Percentiles rank a stretch among this genome's conserved stretches.
phyloP scores from a whole-genome alignment of 1,140 invertebrate genomes.

The Calycopis cecrops region DNA sequence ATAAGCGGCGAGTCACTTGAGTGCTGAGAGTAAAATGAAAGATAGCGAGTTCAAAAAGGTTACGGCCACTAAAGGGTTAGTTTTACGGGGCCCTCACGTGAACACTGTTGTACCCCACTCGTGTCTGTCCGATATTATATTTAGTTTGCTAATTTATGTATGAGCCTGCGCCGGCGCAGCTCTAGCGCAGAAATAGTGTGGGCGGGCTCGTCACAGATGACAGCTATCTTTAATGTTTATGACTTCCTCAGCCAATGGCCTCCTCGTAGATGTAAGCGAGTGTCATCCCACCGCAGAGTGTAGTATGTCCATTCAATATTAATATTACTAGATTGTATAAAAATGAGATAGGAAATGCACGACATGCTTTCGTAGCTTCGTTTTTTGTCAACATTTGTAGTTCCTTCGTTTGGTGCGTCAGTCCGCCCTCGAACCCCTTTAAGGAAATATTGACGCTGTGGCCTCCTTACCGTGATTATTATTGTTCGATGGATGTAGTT shows the following conservation, averaged over 20 bases:
- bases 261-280: slow-evolving; percentile 22
- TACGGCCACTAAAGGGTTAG: slow-evolving; percentile 12
- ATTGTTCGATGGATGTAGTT: too few species aligned
- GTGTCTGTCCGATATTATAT: slow-evolving; percentile 33
- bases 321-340: too few species aligned
- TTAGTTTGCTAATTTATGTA: slow-evolving; percentile 48
- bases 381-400: too few species aligned
- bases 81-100: slow-evolving; percentile 11
- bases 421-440: too few species aligned
- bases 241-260: slow-evolving; percentile 71
- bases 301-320: neutral
- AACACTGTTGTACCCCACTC: slow-evolving; percentile 8
- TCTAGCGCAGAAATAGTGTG: slow-evolving; percentile 66
- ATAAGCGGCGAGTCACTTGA: neutral
- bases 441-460: too few species aligned
- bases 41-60: slow-evolving; percentile 5
- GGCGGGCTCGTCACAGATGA: slow-evolving; percentile 64
- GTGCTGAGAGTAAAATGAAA: neutral
- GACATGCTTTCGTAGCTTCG: too few species aligned
- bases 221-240: slow-evolving; percentile 64
- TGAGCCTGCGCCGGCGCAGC: slow-evolving; percentile 41
- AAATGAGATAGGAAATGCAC: too few species aligned
- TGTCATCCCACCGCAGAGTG: slow-evolving; percentile 4
- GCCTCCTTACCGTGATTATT: too few species aligned
- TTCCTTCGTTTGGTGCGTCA: too few species aligned